phyloP scores from a whole-genome alignment of 2,797 vertebrate species.

The Hylomyscus alleni region DNA sequence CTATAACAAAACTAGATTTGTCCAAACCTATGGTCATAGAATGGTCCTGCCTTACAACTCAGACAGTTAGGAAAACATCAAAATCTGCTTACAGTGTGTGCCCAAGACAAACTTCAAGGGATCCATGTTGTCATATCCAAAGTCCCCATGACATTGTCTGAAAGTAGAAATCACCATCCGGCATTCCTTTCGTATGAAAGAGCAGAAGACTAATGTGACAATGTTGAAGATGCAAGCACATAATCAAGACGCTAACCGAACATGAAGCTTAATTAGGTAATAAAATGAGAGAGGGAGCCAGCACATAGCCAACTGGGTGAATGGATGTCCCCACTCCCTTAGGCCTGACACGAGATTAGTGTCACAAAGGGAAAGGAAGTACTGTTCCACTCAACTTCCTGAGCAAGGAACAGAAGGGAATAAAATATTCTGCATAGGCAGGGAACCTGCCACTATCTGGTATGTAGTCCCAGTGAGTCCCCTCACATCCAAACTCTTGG shows the following conservation, averaged over 20 bases:
- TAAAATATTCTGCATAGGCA: background rate
- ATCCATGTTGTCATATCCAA: background rate
- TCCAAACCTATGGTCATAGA: background rate
- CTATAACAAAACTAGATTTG: background rate
- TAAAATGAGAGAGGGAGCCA: background rate
- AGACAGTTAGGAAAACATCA: background rate
- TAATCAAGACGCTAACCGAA: conserved; percentile 97
- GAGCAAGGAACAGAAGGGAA: background rate
- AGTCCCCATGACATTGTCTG: background rate
- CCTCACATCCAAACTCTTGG: background rate
- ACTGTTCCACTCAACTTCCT: background rate
- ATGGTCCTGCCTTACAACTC: background rate
- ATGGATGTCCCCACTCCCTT: background rate
- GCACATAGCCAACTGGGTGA: background rate
- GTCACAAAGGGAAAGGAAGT: background rate
- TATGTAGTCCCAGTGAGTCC: background rate
- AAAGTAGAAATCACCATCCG: conserved; percentile 89
- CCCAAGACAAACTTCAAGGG: background rate
- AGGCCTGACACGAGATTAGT: background rate
- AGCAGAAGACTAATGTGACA: conserved; percentile 99
- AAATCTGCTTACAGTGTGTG: background rate
- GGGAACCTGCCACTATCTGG: background rate
- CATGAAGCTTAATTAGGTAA: conserved; percentile 73
- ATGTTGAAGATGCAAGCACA: conserved; percentile 98
- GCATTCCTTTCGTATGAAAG: conserved; percentile 98